Evolutionary conservation across 37 sponge, comb jelly and placozoan species (phyloP).

Genomic region (Ianthella basta): DNA sequence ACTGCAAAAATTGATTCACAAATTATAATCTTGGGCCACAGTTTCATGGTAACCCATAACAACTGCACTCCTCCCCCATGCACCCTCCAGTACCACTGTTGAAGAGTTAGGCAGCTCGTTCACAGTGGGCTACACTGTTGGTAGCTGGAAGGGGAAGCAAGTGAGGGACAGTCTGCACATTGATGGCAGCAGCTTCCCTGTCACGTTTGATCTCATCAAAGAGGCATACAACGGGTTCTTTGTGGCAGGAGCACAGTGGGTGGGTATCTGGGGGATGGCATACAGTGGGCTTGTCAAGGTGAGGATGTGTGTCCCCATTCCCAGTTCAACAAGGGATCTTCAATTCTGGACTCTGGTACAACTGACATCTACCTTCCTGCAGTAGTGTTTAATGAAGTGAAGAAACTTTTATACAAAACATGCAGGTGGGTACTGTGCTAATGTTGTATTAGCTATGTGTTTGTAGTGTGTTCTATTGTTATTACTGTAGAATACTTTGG

Average conservation of each 20-base stretch:
- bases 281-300: constrained; percentile 51
- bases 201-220: constrained; percentile 32
- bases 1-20: too few relatives aligned
- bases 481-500: not conserved
- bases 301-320: constrained; percentile 11
- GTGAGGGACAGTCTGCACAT: constrained; percentile 26
- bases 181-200: not conserved
- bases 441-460: not conserved
- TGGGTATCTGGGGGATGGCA: constrained; percentile 64
- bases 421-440: constrained; percentile 4
- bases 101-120: not conserved
- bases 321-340: constrained; percentile 46
- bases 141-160: constrained; percentile 40
- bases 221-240: constrained; percentile 38
- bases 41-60: too few relatives aligned
- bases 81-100: too few relatives aligned
- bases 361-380: constrained; percentile 47
- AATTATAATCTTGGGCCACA: too few relatives aligned
- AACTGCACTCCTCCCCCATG: too few relatives aligned
- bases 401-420: not conserved
- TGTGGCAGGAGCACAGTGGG: constrained; percentile 35
- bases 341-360: constrained; percentile 63
- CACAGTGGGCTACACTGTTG: constrained; percentile 49
- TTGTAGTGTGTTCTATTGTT: not conserved
- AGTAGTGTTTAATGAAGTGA: constrained; percentile 19